Evolutionary conservation across 2,113 vertebrate genomes (phyloP), one percentile per base, ranked within the genome.

Genomic region (Brachyhypopomus gauderio): DNA sequence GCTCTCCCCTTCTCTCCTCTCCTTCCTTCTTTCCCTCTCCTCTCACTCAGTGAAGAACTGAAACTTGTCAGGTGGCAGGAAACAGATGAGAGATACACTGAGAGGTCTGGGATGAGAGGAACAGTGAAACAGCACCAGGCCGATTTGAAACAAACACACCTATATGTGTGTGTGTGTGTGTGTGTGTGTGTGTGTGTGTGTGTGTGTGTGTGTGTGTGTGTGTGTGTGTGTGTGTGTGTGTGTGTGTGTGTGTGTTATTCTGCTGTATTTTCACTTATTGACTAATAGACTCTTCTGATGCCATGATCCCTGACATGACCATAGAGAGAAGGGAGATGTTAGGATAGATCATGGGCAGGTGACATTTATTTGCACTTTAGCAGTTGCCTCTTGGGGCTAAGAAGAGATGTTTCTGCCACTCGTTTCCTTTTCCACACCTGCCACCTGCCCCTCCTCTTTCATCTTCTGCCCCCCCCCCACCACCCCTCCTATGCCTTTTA

Each of bases 361-460:
- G 12, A 58, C 60, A 90, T 88, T 90, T 86, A 88, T 87, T 75
- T 73, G 59, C 64, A 38, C 78, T 82, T 17, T 7, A 77, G 73
- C 85, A 81, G 84, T 76, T 1, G 22, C 67, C 73, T 84, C 69
- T 83, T 27, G 76, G 85, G 84, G 70, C 22, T 82, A 45, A 20
- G 77, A 41, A 38, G 52, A 83, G 36, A 55, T n/a, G 30, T 30
- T 30, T 30, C 22, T 45, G 41, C 66, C 58, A 58, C 73, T 30
- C 56, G 19, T 60, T 62, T 48, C 81, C 77, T 83, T 81, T 62
- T 38, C 72, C 36, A 12, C n/a, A 81, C 74, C 72, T 20, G 48
- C 59, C 73, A 27, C 23, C 73, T 20, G 6, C 62, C 17, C 63
- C 20, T 70, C 62, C 30, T 30, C 30, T 30, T 30, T 30, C 30